Base-by-base conservation (phyloP, 2,797 vertebrate genomes). In the Erithacus rubecula region DNA sequence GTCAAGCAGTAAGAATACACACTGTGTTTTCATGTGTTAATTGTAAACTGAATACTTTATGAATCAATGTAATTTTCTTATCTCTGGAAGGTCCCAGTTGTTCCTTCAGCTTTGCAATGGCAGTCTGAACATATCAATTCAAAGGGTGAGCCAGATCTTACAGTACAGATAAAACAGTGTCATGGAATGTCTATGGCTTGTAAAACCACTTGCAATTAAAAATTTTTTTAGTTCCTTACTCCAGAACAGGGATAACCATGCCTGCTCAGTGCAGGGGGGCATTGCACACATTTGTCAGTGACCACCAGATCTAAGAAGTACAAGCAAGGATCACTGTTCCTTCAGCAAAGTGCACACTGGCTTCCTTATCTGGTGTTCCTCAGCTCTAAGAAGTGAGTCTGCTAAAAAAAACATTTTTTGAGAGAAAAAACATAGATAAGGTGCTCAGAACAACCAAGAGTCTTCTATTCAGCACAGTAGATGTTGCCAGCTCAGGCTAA, bases 1-100 rank as follows among this genome's bases (percentile, higher is more conserved):
- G 8, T 69, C n/a, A 86, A 71, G 39, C n/a, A 90, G 53, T 9
- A 87, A 24, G 44, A 91, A 76, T 19, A 70, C 6, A 72, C 4
- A 59, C 1, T 52, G 11, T 52, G 59, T 92, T 97, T 96, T 65
- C 60, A 91, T 43, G 80, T 60, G 78, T 90, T 92, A 96, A 94
- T 89, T 81, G 26, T 88, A 91, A 96, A 93, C 29, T 64, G 87
- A 93, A 85, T 59, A 80, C 71, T 69, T 67, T 55, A 67, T 26
- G 27, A 84, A 65, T 36, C 30, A 63, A 76, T 19, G 19, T 10
- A 21, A 68, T 78, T 76, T 87, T 87, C 36, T 89, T 15, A n/a
- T 62, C 29, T 72, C 19, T 80, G 32, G 26, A 92, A 87, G 41
- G 34, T 27, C 32, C 7, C 32, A 52, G 26, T 62, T 51, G 19